phyloP scores from a whole-genome alignment of 2,113 vertebrate genomes.

The Heterocephalus glaber region DNA sequence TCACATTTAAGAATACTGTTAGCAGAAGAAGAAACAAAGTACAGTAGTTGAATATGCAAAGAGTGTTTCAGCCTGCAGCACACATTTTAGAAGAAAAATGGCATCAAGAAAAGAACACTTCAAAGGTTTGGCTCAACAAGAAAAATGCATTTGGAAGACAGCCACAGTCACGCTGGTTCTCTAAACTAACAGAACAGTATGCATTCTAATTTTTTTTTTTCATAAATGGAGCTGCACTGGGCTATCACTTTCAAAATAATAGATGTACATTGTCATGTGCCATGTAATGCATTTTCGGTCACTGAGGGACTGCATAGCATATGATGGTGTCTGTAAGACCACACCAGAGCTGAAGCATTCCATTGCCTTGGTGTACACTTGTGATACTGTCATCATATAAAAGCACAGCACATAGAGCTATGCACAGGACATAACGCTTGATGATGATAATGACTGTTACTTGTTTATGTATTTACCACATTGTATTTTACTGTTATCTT shows the following conservation, averaged over 20 bases:
- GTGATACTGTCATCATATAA: not conserved
- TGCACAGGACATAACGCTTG: not conserved
- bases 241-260: not conserved
- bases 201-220: not conserved
- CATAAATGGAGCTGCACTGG: not conserved
- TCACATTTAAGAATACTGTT: conserved; percentile 90
- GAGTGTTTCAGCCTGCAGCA: conserved; percentile 80
- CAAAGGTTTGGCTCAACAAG: not conserved
- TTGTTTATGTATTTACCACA: not conserved
- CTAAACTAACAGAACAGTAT: not conserved
- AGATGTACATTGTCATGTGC: not conserved
- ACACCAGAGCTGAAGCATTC: not conserved
- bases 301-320: fast-evolving
- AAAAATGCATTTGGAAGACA: not conserved
- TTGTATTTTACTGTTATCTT: not conserved
- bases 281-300: too few species aligned
- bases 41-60: conserved; percentile 86
- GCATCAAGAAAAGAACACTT: not conserved
- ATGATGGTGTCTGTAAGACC: not conserved
- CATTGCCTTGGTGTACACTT: too few species aligned
- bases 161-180: not conserved
- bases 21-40: conserved; percentile 90
- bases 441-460: too few species aligned
- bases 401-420: not conserved
- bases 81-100: conserved; percentile 79